Evolutionary conservation across 2,113 vertebrate species (phyloP), one percentile per base, ranked within the genome.

Genomic region (Pomatorhinus ruficollis): DNA sequence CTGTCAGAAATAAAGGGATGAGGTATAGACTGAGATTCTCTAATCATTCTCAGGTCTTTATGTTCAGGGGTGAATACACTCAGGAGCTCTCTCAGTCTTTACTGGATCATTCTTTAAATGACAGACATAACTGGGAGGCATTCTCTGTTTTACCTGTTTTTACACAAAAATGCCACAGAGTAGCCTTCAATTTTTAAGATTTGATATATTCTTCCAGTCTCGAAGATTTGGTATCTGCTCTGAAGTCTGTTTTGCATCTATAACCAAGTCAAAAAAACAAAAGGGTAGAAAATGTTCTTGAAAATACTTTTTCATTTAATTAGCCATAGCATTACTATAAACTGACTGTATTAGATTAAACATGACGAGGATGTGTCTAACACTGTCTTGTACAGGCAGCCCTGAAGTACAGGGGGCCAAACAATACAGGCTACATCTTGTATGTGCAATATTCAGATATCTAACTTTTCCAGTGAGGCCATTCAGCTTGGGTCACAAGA

Each of bases 171-270:
- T 30, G 3, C 1, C 21, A 52, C 14, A 52, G 39, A 94, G 27
- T 65, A 60, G 25, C 33, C 35, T 56, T 40, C 7, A 33, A 1
- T 35, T 76, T 86, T 83, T 60, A 61, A 89, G 12, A 4, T 57
- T 47, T 74, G 17, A 52, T 45, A 37, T 16, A 7, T 2, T 81
- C 8, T 66, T 84, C 22, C 70, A 49, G 54, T 22, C 27, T 72
- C 0, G 0, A 10, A 68, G 12, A 19, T 66, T 61, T 60, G 16
- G 1, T 27, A 33, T 10, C 19, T 72, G 10, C 15, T 90, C 12
- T 72, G 57, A 76, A 79, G 44, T 72, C 14, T 44, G 4, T 47
- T 80, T 88, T 68, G 23, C 15, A 31, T 54, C 28, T 80, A 49
- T 18, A 37, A 76, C 23, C 24, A 60, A 59, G 15, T 49, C 12